phyloP scores from a whole-genome alignment of 2,888 invertebrate species.

The Lypha dubia region DNA sequence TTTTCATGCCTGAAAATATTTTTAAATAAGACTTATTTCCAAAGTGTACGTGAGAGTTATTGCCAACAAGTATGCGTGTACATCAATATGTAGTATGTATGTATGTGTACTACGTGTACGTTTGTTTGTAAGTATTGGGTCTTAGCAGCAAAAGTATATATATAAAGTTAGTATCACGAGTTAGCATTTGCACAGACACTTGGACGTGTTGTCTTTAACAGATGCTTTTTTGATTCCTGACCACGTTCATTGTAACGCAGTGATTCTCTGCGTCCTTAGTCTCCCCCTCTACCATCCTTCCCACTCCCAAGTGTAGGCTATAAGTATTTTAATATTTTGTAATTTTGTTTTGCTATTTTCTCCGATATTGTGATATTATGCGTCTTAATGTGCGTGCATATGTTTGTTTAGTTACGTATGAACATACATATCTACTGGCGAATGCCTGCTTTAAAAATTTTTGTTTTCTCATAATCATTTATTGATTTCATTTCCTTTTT shows the following conservation, averaged over 20 bases:
- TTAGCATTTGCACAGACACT: constrained; percentile 42
- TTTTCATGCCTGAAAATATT: constrained; percentile 67
- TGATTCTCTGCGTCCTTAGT: constrained; percentile 64
- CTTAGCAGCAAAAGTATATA: constrained; percentile 24
- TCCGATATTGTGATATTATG: constrained; percentile 45
- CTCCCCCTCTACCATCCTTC: too few relatives aligned
- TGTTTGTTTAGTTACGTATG: constrained; percentile 4
- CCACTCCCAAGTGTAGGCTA: constrained; percentile 26
- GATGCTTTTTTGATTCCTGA: constrained; percentile 75
- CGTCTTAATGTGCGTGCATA: constrained; percentile 47
- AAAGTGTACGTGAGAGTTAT: constrained; percentile 61
- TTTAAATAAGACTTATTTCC: constrained; percentile 62
- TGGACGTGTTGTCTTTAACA: constrained; percentile 69
- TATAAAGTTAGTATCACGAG: constrained; percentile 18
- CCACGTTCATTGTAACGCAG: constrained; percentile 78
- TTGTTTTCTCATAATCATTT: constrained; percentile 39
- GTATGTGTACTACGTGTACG: neutral
- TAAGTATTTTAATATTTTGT: constrained; percentile 14
- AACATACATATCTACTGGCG: too few relatives aligned
- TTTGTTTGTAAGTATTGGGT: constrained; percentile 39
- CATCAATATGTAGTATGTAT: too few relatives aligned
- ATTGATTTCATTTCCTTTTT: constrained; percentile 79
- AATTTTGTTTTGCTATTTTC: too few relatives aligned
- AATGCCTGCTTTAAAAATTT: constrained; percentile 21
- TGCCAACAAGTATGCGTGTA: neutral